Conservation (phyloP, 2,113 vertebrate genomes). For the Forbesichthys papilliferus region DNA sequence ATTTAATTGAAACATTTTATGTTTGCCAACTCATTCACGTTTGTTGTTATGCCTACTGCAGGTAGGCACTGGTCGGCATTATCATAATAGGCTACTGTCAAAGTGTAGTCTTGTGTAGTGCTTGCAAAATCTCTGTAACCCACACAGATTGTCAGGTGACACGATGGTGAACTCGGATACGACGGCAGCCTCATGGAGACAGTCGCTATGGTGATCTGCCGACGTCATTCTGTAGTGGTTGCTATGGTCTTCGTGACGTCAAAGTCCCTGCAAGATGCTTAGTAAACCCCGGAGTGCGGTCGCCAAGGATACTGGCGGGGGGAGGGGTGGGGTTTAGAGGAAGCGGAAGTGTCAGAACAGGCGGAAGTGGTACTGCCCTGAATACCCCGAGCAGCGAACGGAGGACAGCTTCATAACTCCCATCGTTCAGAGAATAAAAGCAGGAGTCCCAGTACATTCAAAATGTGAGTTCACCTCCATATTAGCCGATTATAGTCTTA, state of each 20-base stretch:
- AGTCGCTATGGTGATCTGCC: slow-evolving; percentile 69
- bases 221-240: slow-evolving; percentile 75
- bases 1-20: background rate
- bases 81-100: background rate
- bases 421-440: slow-evolving; percentile 72
- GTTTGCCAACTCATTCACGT: background rate
- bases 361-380: slow-evolving; percentile 85
- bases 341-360: slow-evolving; percentile 84
- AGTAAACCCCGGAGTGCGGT: slow-evolving; percentile 74
- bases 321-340: slow-evolving; percentile 78
- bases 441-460: slow-evolving; percentile 68
- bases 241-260: slow-evolving; percentile 78
- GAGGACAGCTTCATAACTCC: slow-evolving; percentile 78
- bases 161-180: slow-evolving; percentile 49
- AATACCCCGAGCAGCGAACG: slow-evolving; percentile 79
- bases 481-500: slow-evolving; percentile 18
- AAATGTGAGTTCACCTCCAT: slow-evolving; percentile 73
- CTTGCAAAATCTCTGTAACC: slow-evolving; percentile 28
- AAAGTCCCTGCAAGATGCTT: slow-evolving; percentile 71
- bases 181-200: slow-evolving; percentile 68
- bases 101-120: background rate
- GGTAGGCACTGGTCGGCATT: background rate
- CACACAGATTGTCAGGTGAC: slow-evolving; percentile 54
- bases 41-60: background rate
- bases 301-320: slow-evolving; percentile 72